A percentile compares a stretch with the other conserved stretches of the same genome.
Evolutionary conservation across 2,797 vertebrate genomes (phyloP).

Genomic region (Geotrypetes seraphini): DNA sequence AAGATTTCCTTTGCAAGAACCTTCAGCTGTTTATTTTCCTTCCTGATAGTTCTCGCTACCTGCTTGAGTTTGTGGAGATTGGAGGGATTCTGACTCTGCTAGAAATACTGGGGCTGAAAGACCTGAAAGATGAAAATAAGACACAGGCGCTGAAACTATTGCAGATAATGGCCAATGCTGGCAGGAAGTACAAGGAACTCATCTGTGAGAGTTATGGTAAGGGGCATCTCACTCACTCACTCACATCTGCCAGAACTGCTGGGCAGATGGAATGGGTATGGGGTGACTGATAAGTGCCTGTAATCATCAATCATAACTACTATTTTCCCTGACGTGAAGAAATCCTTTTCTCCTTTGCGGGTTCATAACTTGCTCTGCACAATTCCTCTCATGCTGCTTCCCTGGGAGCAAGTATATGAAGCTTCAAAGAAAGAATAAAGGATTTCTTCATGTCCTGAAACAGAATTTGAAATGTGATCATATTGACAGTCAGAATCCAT

Average conservation of each 20-base stretch:
- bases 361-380: too few species aligned
- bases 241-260: neutral
- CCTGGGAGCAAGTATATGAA: too few species aligned
- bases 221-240: too few species aligned
- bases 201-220: conserved; percentile 73
- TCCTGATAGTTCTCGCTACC: conserved; percentile 57
- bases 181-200: conserved; percentile 72
- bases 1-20: too few species aligned
- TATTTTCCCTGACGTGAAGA: too few species aligned
- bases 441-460: too few species aligned
- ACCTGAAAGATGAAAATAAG: conserved; percentile 59
- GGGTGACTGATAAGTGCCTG: neutral
- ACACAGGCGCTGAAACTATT: conserved; percentile 60
- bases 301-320: too few species aligned
- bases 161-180: conserved; percentile 49
- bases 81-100: conserved; percentile 65
- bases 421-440: too few species aligned
- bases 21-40: neutral
- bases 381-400: too few species aligned
- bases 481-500: too few species aligned
- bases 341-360: too few species aligned
- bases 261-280: neutral
- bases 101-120: conserved; percentile 61
- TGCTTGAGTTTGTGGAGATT: conserved; percentile 71
- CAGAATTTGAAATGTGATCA: too few species aligned